These are phyloP conservation scores for Rhineura floridana DNA, from an alignment of 2,113 vertebrate species.

Conservation along the genomic window DNA sequence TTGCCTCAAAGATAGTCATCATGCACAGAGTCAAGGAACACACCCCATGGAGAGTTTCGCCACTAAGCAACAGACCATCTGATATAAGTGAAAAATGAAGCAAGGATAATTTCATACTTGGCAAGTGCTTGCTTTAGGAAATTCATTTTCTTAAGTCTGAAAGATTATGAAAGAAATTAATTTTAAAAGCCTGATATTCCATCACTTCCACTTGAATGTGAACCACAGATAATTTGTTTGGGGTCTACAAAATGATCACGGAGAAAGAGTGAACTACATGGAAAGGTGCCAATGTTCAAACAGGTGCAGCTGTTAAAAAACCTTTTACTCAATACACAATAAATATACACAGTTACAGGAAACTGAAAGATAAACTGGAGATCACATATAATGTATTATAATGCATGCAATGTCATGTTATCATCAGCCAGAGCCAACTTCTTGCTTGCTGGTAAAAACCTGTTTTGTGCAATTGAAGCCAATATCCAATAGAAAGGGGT, in stretches of 20 bases:
- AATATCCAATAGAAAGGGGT: neutral
- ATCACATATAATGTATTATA: slow-evolving; percentile 6
- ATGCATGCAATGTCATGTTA: slow-evolving; percentile 16
- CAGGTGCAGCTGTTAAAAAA: neutral
- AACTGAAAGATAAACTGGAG: slow-evolving; percentile 17
- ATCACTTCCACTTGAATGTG: neutral
- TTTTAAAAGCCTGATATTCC: neutral
- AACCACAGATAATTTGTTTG: slow-evolving; percentile 6
- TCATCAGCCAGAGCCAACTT: neutral
- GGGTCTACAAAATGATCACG: neutral
- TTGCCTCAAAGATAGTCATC: neutral
- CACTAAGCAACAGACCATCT: neutral
- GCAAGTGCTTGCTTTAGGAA: slow-evolving; percentile 5
- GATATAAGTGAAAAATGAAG: neutral
- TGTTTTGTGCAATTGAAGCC: slow-evolving; percentile 13
- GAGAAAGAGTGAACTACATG: neutral
- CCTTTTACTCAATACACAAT: slow-evolving; percentile 23
- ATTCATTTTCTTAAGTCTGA: neutral
- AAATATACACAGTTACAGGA: slow-evolving; percentile 15
- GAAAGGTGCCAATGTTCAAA: slow-evolving; percentile 20
- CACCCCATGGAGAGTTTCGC: neutral
- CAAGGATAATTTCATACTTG: slow-evolving; percentile 15
- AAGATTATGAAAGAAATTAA: neutral
- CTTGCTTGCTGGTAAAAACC: neutral
- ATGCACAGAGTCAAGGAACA: neutral